These are phyloP conservation scores for Stigmatopora nigra DNA, from an alignment of 2,113 vertebrate genomes.

Conservation along the genomic window DNA sequence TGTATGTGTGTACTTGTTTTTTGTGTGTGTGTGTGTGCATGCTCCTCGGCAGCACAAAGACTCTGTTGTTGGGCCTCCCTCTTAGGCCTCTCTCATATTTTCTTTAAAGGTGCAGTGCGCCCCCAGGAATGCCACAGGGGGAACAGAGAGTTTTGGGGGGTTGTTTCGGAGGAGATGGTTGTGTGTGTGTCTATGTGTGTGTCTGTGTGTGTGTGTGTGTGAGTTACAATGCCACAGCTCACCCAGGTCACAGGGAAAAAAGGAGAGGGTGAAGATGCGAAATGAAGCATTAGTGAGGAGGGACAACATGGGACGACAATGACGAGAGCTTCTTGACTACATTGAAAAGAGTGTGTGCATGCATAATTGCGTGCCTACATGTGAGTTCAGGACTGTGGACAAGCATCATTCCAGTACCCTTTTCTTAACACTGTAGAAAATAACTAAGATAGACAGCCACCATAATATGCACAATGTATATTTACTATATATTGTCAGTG, in stretches of 20 bases:
- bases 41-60: slow-evolving; percentile 67
- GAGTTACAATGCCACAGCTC: slow-evolving; percentile 45
- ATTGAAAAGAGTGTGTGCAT: slow-evolving; percentile 30
- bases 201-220: slow-evolving; percentile 27
- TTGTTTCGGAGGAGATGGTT: slow-evolving; percentile 36
- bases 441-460: not conserved
- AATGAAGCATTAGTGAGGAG: slow-evolving; percentile 44
- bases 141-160: slow-evolving; percentile 39
- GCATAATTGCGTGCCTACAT: slow-evolving; percentile 16
- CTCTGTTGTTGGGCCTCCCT: slow-evolving; percentile 72
- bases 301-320: slow-evolving; percentile 38
- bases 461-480: not conserved
- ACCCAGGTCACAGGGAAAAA: slow-evolving; percentile 41
- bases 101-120: slow-evolving; percentile 77
- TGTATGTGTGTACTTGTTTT: slow-evolving; percentile 22
- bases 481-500: not conserved
- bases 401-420: not conserved
- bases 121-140: slow-evolving; percentile 62
- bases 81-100: slow-evolving; percentile 71
- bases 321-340: slow-evolving; percentile 46
- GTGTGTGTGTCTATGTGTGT: slow-evolving; percentile 21
- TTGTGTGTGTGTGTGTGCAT: slow-evolving; percentile 20
- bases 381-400: slow-evolving; percentile 1
- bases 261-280: slow-evolving; percentile 47
- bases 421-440: not conserved